Evolutionary conservation across 2,888 invertebrate genomes (phyloP).

Genomic region (Epiblema foenella): DNA sequence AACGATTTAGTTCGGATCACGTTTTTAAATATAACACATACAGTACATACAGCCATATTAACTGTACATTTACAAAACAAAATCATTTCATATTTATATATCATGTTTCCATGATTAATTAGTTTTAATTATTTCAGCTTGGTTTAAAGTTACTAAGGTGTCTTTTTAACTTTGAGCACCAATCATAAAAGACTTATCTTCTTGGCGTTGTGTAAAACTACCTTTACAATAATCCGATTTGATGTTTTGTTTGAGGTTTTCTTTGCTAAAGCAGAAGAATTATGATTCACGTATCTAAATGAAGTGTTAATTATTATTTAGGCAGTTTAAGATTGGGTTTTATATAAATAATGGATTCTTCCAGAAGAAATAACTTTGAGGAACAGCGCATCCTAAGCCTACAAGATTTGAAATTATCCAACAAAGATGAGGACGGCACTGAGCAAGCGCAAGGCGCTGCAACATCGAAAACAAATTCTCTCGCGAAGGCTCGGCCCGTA

Average conservation of each 20-base stretch:
- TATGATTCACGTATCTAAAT: constrained; percentile 63
- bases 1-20: no score
- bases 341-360: constrained; percentile 67
- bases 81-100: background rate
- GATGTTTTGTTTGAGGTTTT: constrained; percentile 57
- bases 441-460: constrained; percentile 80
- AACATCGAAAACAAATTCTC: constrained; percentile 68
- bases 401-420: constrained; percentile 82
- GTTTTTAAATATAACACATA: background rate
- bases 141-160: background rate
- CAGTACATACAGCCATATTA: constrained; percentile 1
- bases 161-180: background rate
- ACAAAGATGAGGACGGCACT: constrained; percentile 80
- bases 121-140: background rate
- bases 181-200: background rate
- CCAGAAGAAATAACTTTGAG: constrained; percentile 74
- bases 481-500: constrained; percentile 83
- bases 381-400: constrained; percentile 79
- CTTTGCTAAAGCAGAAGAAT: constrained; percentile 56
- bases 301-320: constrained; percentile 44
- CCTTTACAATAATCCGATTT: constrained; percentile 47
- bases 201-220: constrained; percentile 14
- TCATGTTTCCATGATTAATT: background rate
- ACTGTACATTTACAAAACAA: background rate
- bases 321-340: constrained; percentile 18